Conservation (phyloP, 1,140 invertebrate genomes). For the Diprion similis region DNA sequence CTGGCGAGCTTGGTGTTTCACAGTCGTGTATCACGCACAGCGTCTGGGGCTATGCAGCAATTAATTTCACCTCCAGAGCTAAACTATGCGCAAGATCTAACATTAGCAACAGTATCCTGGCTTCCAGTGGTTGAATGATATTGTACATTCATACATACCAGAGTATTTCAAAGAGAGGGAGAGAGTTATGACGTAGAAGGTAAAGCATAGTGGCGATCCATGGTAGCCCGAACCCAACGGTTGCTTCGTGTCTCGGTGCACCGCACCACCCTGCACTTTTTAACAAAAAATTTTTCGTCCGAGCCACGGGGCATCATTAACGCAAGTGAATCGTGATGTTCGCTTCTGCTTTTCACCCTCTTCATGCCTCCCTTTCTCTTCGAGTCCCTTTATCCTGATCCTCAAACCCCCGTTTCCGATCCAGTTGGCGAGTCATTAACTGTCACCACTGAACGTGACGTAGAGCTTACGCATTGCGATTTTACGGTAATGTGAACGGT, state of each 20-base stretch:
- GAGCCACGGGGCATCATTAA: not conserved
- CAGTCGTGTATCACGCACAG: not conserved
- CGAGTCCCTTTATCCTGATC: not conserved
- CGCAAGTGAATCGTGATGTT: not conserved
- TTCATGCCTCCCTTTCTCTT: not conserved
- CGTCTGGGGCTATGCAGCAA: not conserved
- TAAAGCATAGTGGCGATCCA: not conserved
- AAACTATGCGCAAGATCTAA: constrained; percentile 3
- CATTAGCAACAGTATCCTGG: not conserved
- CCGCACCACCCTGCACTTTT: not conserved
- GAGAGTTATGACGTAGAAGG: not conserved
- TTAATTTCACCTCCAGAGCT: not conserved
- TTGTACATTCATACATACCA: not conserved
- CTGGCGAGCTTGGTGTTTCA: not conserved
- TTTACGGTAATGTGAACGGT: too few species aligned
- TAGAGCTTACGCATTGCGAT: too few species aligned
- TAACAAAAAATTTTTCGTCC: not conserved
- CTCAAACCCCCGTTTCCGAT: too few species aligned
- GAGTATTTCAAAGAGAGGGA: not conserved
- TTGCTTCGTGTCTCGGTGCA: not conserved
- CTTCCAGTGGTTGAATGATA: constrained; percentile 1
- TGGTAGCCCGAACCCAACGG: not conserved
- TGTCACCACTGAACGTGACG: too few species aligned
- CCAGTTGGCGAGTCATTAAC: too few species aligned
- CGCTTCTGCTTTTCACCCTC: not conserved